Evolutionary conservation across 2,888 invertebrate species (phyloP).

Genomic region (Ernsta delagoae): DNA sequence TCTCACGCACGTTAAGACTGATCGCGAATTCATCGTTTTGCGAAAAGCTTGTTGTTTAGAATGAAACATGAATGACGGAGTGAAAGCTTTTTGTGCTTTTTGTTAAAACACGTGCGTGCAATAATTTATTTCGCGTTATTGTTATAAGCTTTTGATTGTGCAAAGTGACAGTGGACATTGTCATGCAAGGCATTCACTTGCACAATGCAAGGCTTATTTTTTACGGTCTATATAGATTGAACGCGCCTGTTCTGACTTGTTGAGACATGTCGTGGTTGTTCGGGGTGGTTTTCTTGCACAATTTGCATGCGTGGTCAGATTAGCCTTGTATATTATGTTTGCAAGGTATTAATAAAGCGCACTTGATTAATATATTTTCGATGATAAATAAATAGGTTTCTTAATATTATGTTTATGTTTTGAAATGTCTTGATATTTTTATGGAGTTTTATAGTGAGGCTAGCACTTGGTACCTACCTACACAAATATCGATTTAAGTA

Average conservation of each 20-base stretch:
- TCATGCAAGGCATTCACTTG: constrained; percentile 38
- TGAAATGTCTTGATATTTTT: no score
- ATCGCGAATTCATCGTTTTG: constrained; percentile 20
- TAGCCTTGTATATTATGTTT: no score
- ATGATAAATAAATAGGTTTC: no score
- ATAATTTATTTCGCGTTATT: constrained; percentile 29
- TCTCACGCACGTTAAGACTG: constrained; percentile 20
- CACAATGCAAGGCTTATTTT: constrained; percentile 43
- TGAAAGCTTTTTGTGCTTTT: constrained; percentile 27
- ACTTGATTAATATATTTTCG: no score
- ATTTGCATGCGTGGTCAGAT: constrained; percentile 32
- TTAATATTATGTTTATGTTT: no score
- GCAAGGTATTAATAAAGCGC: no score
- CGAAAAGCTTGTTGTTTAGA: constrained; percentile 9
- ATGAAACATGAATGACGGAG: constrained; percentile 17
- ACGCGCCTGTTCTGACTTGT: constrained; percentile 61
- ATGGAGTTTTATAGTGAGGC: no score
- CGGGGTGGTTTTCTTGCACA: constrained; percentile 39
- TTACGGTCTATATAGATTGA: constrained; percentile 44
- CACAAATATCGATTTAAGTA: no score
- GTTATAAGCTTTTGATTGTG: constrained; percentile 29
- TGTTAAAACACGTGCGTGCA: constrained; percentile 42
- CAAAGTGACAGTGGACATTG: constrained; percentile 41
- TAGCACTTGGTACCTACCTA: no score
- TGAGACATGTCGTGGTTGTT: constrained; percentile 57